Evolutionary conservation across 2,888 invertebrate genomes (phyloP), one percentile per base, ranked within the genome.

Genomic region (Melieria omissa): DNA sequence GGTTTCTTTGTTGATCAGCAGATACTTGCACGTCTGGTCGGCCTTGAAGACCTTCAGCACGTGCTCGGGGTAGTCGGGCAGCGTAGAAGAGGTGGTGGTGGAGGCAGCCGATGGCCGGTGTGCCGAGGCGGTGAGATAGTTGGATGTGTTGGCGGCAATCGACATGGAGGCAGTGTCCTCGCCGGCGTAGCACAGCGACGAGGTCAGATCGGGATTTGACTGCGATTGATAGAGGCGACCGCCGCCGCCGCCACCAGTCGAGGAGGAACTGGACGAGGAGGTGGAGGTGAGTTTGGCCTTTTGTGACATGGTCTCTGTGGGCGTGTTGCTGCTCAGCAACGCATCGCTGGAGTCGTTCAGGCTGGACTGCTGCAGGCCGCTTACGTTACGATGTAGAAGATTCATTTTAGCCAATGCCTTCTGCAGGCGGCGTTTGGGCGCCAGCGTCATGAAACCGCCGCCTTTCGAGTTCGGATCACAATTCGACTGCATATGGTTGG

Each of bases 21-120:
- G 91, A 88, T 97, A 99, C 88, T 99, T 98, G 90, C 95, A 99
- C 55, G 96, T 96, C 89, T 99, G 99, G 88, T 99, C 99, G 45
- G 96, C 93, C 88, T 94, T 95, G 88, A 93, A 99, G 67, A 95
- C 95, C 89, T 99, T 99, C 62, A 99, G 90, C 47, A 99, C 99
- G 88, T 99, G 98, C 86, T 99, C 98, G 4, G 98, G 98, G 86
- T 93, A 95, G 86, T 96, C 96, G 12, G 83, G 82, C 4, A 84
- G 77, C 65, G 82, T 74, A 66, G 78, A 76, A 9, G 79, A 76
- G 0, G 83, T 81, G 58, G 75, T 78, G 52, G 79, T 77, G 66
- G 82, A 83, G 7, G 80, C 80, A 1, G 82, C 79, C 3, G 84
- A 83, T 0, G 84, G 83, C 4, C 83, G 80, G 74, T 83, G 84